Conservation (phyloP, 2,113 vertebrate genomes). For the Bucco capensis region DNA sequence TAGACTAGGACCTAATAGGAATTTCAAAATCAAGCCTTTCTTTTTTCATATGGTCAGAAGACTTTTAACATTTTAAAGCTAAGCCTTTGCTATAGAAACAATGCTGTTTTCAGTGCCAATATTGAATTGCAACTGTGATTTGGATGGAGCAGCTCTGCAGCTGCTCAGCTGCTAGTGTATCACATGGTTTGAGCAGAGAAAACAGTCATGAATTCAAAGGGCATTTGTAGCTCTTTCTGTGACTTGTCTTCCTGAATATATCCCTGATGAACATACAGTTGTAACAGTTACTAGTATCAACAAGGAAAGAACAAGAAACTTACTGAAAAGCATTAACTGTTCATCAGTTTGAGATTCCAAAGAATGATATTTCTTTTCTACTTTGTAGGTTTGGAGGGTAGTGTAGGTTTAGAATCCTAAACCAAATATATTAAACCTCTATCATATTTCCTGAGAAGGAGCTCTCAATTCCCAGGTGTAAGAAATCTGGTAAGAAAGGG, state of each 20-base stretch:
- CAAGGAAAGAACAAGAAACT: background rate
- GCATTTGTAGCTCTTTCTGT: fast-evolving
- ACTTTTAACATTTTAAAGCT: background rate
- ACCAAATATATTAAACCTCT: background rate
- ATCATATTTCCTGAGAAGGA: background rate
- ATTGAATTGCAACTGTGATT: background rate
- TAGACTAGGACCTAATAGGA: background rate
- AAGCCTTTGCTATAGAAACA: background rate
- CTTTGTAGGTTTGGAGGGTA: background rate
- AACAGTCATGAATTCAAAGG: background rate
- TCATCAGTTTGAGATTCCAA: background rate
- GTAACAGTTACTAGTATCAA: background rate
- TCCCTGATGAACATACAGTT: fast-evolving
- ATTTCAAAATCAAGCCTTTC: constrained; percentile 16
- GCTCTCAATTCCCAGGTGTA: too few species aligned
- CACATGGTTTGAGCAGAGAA: fast-evolving
- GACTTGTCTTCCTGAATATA: background rate
- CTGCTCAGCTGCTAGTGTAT: background rate
- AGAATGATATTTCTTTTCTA: background rate
- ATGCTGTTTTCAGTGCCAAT: background rate
- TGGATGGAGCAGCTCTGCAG: background rate
- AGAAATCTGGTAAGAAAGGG: too few species aligned
- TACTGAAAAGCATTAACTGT: background rate
- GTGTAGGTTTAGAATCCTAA: background rate
- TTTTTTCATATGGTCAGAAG: background rate